Conservation (phyloP, 2,113 vertebrate species). For the Chlamydotis undulata region DNA sequence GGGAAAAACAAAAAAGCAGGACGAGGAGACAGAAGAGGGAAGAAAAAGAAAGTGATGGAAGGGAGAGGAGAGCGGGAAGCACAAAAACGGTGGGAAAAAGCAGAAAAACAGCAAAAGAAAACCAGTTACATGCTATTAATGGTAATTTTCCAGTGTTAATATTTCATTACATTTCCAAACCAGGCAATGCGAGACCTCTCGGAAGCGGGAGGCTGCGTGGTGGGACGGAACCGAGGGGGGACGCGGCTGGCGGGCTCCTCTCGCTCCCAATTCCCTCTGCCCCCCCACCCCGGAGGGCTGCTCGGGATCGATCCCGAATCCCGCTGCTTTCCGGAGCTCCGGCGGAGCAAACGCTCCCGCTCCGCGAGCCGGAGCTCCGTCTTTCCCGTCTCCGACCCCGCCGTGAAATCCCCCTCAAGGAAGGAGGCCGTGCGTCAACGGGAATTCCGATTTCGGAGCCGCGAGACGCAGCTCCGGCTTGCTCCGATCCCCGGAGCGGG, state of each 20-base stretch:
- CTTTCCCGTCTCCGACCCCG: not conserved
- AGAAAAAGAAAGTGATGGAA: conserved; percentile 47
- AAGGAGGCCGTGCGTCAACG: not conserved
- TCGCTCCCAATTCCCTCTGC: not conserved
- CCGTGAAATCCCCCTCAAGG: not conserved
- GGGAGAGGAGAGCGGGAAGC: conserved; percentile 37
- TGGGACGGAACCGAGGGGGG: not conserved
- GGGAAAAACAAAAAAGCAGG: not conserved
- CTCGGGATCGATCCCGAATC: not conserved
- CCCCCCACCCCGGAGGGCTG: not conserved
- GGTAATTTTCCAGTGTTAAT: conserved; percentile 83
- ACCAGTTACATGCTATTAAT: conserved; percentile 95
- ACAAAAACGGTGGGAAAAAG: conserved; percentile 60
- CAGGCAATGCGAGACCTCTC: not conserved
- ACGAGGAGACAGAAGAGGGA: conserved; percentile 3
- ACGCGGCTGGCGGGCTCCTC: not conserved
- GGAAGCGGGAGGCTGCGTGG: not conserved
- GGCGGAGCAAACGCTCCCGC: not conserved
- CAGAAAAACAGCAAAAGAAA: conserved; percentile 78
- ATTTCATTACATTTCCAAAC: conserved; percentile 60
- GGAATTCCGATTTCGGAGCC: rapidly evolving
- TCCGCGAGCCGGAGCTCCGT: too few relatives aligned
- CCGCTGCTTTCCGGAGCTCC: not conserved
- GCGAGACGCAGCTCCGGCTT: not conserved
- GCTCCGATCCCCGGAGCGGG: not conserved